phyloP scores from a whole-genome alignment of 1,140 invertebrate species.

The Medauroidea extradentata region DNA sequence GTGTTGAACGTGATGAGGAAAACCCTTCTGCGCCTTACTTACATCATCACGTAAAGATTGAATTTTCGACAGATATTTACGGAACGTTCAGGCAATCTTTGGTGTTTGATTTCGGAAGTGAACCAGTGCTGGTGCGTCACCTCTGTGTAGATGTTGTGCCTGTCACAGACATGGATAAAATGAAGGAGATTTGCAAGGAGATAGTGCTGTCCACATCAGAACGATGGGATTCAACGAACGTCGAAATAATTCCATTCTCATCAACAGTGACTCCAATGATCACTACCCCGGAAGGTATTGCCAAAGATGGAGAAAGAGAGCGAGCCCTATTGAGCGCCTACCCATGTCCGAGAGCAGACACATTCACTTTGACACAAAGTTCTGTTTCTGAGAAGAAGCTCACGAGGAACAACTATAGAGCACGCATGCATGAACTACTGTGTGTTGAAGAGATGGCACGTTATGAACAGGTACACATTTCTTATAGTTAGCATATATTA shows the following conservation, averaged over 20 bases:
- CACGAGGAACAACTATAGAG: slow-evolving; percentile 68
- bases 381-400: slow-evolving; percentile 60
- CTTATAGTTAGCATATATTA: no score
- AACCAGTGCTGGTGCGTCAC: slow-evolving; percentile 65
- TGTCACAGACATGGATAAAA: slow-evolving; percentile 60
- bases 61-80: slow-evolving; percentile 68
- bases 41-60: slow-evolving; percentile 59
- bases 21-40: slow-evolving; percentile 18
- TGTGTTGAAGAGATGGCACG: slow-evolving; percentile 76
- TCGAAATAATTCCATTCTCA: slow-evolving; percentile 54
- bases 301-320: slow-evolving; percentile 50
- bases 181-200: slow-evolving; percentile 61
- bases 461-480: slow-evolving; percentile 54
- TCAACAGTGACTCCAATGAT: slow-evolving; percentile 39
- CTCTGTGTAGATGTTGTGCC: slow-evolving; percentile 75
- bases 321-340: slow-evolving; percentile 58
- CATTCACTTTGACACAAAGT: slow-evolving; percentile 63
- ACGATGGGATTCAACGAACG: slow-evolving; percentile 56
- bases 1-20: slow-evolving; percentile 15
- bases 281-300: slow-evolving; percentile 34
- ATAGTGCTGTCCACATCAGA: slow-evolving; percentile 53
- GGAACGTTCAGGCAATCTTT: slow-evolving; percentile 78
- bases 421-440: slow-evolving; percentile 72
- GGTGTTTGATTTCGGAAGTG: slow-evolving; percentile 70
- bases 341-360: slow-evolving; percentile 60